Conservation (phyloP, 2,113 vertebrate genomes). For the Aegithalos caudatus region DNA sequence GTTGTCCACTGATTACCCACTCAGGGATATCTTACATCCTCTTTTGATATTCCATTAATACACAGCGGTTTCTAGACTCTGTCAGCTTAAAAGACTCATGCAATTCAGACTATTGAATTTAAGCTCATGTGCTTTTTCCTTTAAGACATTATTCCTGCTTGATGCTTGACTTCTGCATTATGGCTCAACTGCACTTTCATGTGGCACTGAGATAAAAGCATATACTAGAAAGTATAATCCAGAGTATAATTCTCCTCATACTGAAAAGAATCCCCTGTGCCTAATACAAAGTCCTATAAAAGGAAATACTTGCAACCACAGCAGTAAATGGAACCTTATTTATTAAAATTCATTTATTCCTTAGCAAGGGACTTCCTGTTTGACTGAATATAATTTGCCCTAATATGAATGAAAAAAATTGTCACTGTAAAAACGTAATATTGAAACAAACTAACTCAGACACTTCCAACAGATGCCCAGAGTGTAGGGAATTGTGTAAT, state of each 20-base stretch:
- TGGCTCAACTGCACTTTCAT: neutral
- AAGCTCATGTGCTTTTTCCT: neutral
- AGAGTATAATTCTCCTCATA: neutral
- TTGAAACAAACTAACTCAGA: constrained; percentile 47
- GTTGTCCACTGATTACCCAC: neutral
- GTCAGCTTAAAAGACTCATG: neutral
- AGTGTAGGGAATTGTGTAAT: neutral
- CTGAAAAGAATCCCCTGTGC: constrained; percentile 20
- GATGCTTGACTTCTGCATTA: neutral
- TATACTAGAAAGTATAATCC: constrained; percentile 4
- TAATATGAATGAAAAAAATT: constrained; percentile 67
- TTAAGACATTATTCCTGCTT: neutral
- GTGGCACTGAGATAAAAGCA: neutral
- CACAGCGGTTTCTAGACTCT: neutral
- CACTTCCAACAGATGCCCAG: neutral
- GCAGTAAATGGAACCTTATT: constrained; percentile 63
- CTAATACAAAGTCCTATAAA: constrained; percentile 21
- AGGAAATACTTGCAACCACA: constrained; percentile 31
- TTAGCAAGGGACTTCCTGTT: constrained; percentile 52
- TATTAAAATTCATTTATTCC: constrained; percentile 72
- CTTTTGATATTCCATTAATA: neutral
- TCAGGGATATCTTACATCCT: neutral
- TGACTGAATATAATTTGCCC: neutral
- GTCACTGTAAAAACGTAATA: constrained; percentile 55
- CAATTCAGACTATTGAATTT: neutral